Evolutionary conservation across 2,797 vertebrate species (phyloP), one percentile per base, ranked within the genome.

Genomic region (Gymnothorax javanicus): DNA sequence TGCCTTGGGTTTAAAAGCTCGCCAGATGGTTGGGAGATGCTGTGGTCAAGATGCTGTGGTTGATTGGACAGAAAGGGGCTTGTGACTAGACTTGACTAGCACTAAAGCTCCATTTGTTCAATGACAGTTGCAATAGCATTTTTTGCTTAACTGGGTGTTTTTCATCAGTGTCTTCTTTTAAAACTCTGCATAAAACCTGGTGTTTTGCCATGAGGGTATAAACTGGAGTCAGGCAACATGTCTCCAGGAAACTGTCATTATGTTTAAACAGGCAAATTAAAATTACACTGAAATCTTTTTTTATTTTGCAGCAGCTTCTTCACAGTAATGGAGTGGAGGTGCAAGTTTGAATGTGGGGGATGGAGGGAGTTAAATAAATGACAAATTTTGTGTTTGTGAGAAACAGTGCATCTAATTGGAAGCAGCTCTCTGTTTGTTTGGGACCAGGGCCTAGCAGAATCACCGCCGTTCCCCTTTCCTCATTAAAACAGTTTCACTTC

Each of bases 401-500:
- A 95, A 95, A 96, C 96, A 95, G 94, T 95, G 94, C 93, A 93
- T 96, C 97, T 97, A 97, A 97, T 97, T 97, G 97, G 96, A 94
- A 95, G 94, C 93, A 90, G 95, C 93, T 93, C 95, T 95, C 92
- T 96, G 96, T 96, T 97, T 96, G 96, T 95, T 93, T 95, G 92
- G 96, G 95, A 96, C 95, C 94, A 94, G 93, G 95, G 94, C 94
- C 95, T 94, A 84, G 93, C 94, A 96, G 95, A 96, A 95, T 95
- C 59, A n/a, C 96, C 95, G 91, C 95, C 94, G 96, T 96, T 95
- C 96, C 94, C 94, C 95, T 94, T 95, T 95, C 96, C 96, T 98
- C 97, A 98, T 98, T 98, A 98, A 95, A 96, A 94, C 94, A 96
- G 96, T 97, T 94, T 96, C 96, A 97, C 97, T 96, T 97, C n/a